Evolutionary conservation across 2,888 invertebrate genomes (phyloP).

Genomic region (Scaptomyza polygonia): DNA sequence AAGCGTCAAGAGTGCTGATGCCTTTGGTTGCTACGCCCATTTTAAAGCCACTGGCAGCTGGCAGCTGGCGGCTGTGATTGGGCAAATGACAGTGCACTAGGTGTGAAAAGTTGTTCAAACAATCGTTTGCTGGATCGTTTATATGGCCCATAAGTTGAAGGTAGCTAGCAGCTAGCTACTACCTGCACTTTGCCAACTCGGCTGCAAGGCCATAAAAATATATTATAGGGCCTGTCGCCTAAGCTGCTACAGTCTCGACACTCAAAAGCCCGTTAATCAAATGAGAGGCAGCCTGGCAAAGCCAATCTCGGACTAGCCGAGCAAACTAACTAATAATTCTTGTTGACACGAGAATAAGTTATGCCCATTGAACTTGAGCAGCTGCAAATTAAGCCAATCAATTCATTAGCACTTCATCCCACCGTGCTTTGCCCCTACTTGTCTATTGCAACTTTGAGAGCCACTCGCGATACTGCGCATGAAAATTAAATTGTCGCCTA

Average conservation of each 20-base stretch:
- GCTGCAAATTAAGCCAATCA: slow-evolving; percentile 74
- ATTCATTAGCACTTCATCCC: slow-evolving; percentile 65
- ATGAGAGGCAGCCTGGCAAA: slow-evolving; percentile 48
- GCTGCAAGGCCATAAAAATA: slow-evolving; percentile 72
- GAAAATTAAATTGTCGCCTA: slow-evolving; percentile 61
- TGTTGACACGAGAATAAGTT: slow-evolving; percentile 73
- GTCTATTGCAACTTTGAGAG: slow-evolving; percentile 36
- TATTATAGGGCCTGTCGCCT: slow-evolving; percentile 52
- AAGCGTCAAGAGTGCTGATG: slow-evolving; percentile 59
- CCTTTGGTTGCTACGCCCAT: slow-evolving; percentile 55
- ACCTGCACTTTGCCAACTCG: slow-evolving; percentile 60
- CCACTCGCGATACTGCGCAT: slow-evolving; percentile 39
- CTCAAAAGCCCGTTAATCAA: slow-evolving; percentile 70
- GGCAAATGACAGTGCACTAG: slow-evolving; percentile 58
- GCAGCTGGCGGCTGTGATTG: slow-evolving; percentile 67
- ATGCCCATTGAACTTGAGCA: slow-evolving; percentile 71
- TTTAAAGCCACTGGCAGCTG: slow-evolving; percentile 50
- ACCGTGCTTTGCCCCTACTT: neutral
- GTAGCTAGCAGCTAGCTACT: neutral
- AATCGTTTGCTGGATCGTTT: slow-evolving; percentile 43
- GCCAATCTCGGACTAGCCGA: slow-evolving; percentile 36
- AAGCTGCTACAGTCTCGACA: slow-evolving; percentile 24
- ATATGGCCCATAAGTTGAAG: slow-evolving; percentile 72
- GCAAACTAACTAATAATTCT: slow-evolving; percentile 68
- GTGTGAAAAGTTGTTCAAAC: slow-evolving; percentile 59